Evolutionary conservation across 2,797 vertebrate species (phyloP).

Genomic region (Gobionotothen gibberifrons): DNA sequence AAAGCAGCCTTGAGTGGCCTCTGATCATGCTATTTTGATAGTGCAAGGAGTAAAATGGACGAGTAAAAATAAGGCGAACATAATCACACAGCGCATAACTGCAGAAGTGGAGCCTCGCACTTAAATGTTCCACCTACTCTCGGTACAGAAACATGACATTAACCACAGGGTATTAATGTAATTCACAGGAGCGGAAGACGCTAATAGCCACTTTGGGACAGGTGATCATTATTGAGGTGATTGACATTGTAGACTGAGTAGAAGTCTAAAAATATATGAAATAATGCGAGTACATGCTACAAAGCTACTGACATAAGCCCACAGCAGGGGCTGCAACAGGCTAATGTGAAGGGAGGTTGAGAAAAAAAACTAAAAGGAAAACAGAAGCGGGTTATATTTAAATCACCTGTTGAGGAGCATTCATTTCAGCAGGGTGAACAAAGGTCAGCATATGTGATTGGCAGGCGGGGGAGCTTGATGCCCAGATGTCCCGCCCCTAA

Average conservation of each 20-base stretch:
- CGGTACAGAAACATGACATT: conserved; percentile 71
- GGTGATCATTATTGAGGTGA: conserved; percentile 67
- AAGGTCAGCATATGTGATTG: conserved; percentile 78
- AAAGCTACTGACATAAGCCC: conserved; percentile 53
- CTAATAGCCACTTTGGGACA: conserved; percentile 67
- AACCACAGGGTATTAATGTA: conserved; percentile 70
- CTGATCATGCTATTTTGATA: conserved; percentile 66
- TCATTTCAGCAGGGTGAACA: conserved; percentile 69
- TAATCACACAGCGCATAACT: conserved; percentile 41
- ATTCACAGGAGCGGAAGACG: conserved; percentile 67
- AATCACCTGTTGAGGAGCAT: conserved; percentile 76
- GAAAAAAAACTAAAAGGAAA: neutral
- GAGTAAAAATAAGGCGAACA: conserved; percentile 54
- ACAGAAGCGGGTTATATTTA: too few species aligned
- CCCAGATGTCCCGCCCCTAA: neutral
- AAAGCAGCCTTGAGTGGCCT: conserved; percentile 68
- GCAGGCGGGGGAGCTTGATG: conserved; percentile 65
- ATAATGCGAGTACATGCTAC: conserved; percentile 41
- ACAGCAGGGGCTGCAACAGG: conserved; percentile 25
- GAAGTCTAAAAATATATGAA: conserved; percentile 60
- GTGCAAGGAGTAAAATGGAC: conserved; percentile 53
- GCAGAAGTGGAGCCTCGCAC: conserved; percentile 43
- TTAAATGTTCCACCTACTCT: conserved; percentile 47
- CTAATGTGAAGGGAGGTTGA: conserved; percentile 27
- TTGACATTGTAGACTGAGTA: conserved; percentile 52